Evolutionary conservation across 1,140 invertebrate species (phyloP).

Genomic region (Hydropsyche tenuis): DNA sequence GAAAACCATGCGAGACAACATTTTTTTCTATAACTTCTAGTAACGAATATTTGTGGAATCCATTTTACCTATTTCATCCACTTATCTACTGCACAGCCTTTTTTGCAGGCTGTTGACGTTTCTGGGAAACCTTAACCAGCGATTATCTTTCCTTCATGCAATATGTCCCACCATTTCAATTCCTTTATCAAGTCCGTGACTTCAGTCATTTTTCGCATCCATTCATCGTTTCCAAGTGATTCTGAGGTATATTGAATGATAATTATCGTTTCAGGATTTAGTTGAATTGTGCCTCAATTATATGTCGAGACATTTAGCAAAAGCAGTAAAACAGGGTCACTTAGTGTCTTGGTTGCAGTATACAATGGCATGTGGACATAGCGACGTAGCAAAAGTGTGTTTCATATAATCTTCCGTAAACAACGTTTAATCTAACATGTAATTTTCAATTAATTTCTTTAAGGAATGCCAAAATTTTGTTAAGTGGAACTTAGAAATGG

Average conservation of each 20-base stretch:
- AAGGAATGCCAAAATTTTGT: conserved; percentile 83
- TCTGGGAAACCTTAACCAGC: too few relatives aligned
- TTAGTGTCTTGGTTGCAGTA: conserved; percentile 92
- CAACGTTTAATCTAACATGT: too few relatives aligned
- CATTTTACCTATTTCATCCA: too few relatives aligned
- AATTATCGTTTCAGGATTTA: conserved; percentile 78
- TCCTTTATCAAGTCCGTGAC: background rate
- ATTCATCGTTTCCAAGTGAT: background rate
- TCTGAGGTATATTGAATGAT: conserved; percentile 30
- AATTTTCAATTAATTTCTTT: conserved; percentile 27
- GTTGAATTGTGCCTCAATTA: conserved; percentile 83
- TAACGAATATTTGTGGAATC: too few relatives aligned
- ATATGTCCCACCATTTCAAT: too few relatives aligned
- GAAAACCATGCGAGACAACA: too few relatives aligned
- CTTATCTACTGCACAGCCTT: too few relatives aligned
- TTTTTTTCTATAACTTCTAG: too few relatives aligned
- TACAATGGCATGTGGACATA: conserved; percentile 81
- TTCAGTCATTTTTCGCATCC: background rate
- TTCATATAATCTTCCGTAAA: background rate
- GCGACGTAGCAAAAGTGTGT: conserved; percentile 71
- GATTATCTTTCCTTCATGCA: too few relatives aligned
- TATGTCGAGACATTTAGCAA: conserved; percentile 86
- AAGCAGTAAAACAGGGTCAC: conserved; percentile 79
- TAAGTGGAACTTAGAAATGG: conserved; percentile 89
- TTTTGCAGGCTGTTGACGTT: too few relatives aligned